A percentile compares a stretch with the other conserved stretches of the same genome.
Evolutionary conservation across 2,888 invertebrate genomes (phyloP).

Genomic region (Orthosia gracilis): DNA sequence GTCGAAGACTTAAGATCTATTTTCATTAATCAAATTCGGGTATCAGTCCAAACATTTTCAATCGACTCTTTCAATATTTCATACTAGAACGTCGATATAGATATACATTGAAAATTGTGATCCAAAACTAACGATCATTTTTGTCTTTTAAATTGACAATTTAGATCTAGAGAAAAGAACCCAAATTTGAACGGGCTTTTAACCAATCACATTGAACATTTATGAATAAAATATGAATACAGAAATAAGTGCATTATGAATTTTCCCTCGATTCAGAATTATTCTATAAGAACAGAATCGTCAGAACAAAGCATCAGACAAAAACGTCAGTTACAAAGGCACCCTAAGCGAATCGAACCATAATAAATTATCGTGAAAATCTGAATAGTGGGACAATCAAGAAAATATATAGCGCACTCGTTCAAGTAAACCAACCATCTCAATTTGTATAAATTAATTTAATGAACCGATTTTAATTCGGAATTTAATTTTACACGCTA

Average conservation of each 20-base stretch:
- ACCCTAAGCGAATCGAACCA: neutral
- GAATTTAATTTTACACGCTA: conserved; percentile 25
- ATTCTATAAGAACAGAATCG: neutral
- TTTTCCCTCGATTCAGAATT: conserved; percentile 9
- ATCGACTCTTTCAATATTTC: conserved; percentile 24
- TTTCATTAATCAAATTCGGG: conserved; percentile 42
- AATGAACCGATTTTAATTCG: conserved; percentile 31
- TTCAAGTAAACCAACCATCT: neutral
- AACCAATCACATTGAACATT: neutral
- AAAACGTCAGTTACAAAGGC: neutral
- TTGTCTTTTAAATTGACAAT: conserved; percentile 47
- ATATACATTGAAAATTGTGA: conserved; percentile 53
- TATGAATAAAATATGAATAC: conserved; percentile 3
- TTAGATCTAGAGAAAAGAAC: conserved; percentile 31
- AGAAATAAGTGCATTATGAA: conserved; percentile 8
- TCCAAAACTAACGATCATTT: conserved; percentile 53
- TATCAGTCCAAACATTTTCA: conserved; percentile 39
- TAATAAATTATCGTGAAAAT: neutral
- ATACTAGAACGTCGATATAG: conserved; percentile 19
- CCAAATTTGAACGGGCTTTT: neutral
- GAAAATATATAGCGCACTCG: neutral
- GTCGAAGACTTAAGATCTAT: conserved; percentile 25
- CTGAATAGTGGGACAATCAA: neutral
- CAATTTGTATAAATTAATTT: neutral
- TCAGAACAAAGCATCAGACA: no score